Conservation (phyloP, 2,888 invertebrate species). For the Cynaeus angustus region DNA sequence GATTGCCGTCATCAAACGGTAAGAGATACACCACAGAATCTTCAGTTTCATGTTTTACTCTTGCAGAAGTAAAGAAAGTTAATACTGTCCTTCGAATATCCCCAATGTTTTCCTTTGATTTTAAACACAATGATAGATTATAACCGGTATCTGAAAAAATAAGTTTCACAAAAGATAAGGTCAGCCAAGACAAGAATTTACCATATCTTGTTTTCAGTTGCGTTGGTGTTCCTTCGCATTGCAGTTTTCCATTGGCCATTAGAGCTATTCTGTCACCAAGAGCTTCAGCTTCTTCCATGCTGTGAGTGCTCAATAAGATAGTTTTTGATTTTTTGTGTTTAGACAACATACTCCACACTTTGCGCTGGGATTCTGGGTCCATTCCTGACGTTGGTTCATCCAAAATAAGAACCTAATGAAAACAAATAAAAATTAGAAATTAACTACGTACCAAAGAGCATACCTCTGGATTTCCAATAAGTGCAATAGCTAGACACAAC, state of each 20-base stretch:
- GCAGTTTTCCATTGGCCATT: slow-evolving; percentile 82
- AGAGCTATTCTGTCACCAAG: slow-evolving; percentile 93
- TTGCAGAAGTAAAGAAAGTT: slow-evolving; percentile 55
- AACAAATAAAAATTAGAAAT: too few species aligned
- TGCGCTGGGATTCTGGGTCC: slow-evolving; percentile 90
- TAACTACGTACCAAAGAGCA: too few species aligned
- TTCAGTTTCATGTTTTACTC: slow-evolving; percentile 61
- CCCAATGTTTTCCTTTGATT: not conserved
- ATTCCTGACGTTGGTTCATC: slow-evolving; percentile 95
- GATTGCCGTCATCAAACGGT: slow-evolving; percentile 76
- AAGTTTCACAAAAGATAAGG: not conserved
- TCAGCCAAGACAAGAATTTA: slow-evolving; percentile 47
- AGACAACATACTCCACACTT: slow-evolving; percentile 90
- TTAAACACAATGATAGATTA: slow-evolving; percentile 66
- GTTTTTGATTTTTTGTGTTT: slow-evolving; percentile 79
- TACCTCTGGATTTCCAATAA: slow-evolving; percentile 84
- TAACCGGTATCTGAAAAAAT: slow-evolving; percentile 79
- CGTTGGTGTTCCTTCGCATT: slow-evolving; percentile 88
- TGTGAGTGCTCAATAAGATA: slow-evolving; percentile 92
- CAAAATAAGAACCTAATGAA: slow-evolving; percentile 75
- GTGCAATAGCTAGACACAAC: slow-evolving; percentile 88
- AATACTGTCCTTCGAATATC: not conserved
- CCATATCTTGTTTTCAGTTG: slow-evolving; percentile 83
- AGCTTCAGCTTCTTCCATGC: slow-evolving; percentile 96
- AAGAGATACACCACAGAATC: slow-evolving; percentile 74